Conservation (phyloP, 1,140 invertebrate species). For the Heliconius congener region DNA sequence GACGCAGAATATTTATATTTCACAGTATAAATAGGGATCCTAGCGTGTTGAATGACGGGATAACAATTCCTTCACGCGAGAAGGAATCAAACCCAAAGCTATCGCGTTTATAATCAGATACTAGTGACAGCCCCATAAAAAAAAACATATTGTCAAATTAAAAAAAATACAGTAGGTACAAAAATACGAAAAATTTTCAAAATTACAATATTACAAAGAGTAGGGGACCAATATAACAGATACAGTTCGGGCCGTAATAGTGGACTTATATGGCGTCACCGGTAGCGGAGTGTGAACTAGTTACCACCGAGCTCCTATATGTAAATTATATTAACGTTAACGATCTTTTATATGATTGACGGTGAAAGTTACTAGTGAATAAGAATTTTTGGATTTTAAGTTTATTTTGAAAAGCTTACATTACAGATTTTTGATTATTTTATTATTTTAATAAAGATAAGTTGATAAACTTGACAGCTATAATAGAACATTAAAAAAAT, state of each 20-base stretch:
- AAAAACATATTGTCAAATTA: not conserved
- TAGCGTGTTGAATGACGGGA: no score
- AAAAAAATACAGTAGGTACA: not conserved
- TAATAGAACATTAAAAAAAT: no score
- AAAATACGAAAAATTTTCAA: no score
- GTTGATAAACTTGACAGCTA: no score
- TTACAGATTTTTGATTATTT: not conserved
- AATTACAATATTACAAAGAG: not conserved
- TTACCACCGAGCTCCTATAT: constrained; percentile 31
- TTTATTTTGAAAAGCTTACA: not conserved
- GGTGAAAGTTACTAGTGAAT: constrained; percentile 4
- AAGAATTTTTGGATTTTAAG: not conserved
- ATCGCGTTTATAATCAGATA: no score
- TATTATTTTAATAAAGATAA: no score
- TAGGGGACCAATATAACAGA: constrained; percentile 26
- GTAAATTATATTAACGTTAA: constrained; percentile 27
- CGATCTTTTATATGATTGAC: constrained; percentile 17
- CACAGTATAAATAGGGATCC: no score
- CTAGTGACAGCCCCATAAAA: no score
- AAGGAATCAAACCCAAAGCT: no score
- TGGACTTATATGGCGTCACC: constrained; percentile 42
- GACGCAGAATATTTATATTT: no score
- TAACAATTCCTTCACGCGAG: no score
- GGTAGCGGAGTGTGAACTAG: constrained; percentile 39
- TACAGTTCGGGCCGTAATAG: constrained; percentile 33